Evolutionary conservation across 2,888 invertebrate genomes (phyloP), one percentile per base, ranked within the genome.

Genomic region (Cordilura impudica): DNA sequence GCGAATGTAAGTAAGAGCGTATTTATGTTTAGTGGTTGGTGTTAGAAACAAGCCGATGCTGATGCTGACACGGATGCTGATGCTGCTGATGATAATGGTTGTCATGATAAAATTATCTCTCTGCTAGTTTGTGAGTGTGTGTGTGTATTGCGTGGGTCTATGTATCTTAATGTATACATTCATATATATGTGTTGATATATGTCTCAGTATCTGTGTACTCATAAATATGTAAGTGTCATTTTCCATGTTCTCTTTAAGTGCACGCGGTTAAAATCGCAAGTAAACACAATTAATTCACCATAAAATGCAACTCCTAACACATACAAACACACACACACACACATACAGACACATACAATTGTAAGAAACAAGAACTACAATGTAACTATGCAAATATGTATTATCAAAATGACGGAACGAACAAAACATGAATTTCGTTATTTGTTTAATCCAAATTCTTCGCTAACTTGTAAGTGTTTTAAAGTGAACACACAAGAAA

Each of bases 201-300:
- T 26, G n/a, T 1, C 19, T 54, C 6, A 8, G 12, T 18, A 5
- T 47, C 43, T 43, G 4, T 26, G 18, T 35, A 18, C 5, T 16
- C 14, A 26, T 58, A 10, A 49, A 19, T 65, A 49, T 65, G 54
- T 18, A 39, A 56, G 7, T 65, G 72, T 43, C 47, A 56, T 65
- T 73, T 73, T 29, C 19, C 23, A n/a, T 58, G 58, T 58, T 58
- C 18, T 3, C 12, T 49, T 43, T 49, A 61, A 61, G 47, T 54
- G 66, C n/a, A n/a, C 35, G 58, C 71, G 66, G 45, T 47, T 77
- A 71, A 65, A 77, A 67, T 66, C 70, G 65, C 73, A 65, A 73
- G 60, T 58, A 53, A 78, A 78, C 56, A 79, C 54, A 72, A 72
- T 71, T 78, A 60, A 61, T 79, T 74, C 31, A 18, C 70, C 53